Evolutionary conservation across 1,140 invertebrate species (phyloP).

Genomic region (Aphaenogaster ashmeadi): DNA sequence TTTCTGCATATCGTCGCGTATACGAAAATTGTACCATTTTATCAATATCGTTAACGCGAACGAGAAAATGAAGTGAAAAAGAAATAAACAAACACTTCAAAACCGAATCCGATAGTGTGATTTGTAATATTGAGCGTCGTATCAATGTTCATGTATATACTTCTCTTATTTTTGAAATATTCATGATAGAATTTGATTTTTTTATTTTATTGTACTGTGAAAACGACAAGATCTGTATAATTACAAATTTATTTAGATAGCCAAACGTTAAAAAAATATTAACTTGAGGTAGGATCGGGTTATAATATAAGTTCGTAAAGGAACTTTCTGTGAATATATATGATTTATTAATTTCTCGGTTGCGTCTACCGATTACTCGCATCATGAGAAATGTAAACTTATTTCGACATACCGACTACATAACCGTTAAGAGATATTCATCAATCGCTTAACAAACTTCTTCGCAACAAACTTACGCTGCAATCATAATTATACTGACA

Average conservation of each 20-base stretch:
- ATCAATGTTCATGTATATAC: not conserved
- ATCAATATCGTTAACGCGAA: not conserved
- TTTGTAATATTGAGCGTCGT: not conserved
- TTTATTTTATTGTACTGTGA: not conserved
- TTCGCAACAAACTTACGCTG: constrained; percentile 29
- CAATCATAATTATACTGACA: constrained; percentile 39
- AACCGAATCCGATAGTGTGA: not conserved
- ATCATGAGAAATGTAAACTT: not conserved
- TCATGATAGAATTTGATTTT: not conserved
- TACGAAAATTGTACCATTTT: not conserved
- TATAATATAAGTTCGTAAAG: not conserved
- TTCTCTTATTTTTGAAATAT: not conserved
- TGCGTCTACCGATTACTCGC: not conserved
- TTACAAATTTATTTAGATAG: not conserved
- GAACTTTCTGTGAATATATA: not conserved
- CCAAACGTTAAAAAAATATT: not conserved
- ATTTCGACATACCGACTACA: not conserved
- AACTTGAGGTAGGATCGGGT: not conserved
- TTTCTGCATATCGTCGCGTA: constrained; percentile 12
- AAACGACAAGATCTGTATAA: not conserved
- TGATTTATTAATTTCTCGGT: constrained; percentile 10
- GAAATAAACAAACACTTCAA: not conserved
- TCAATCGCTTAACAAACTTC: constrained; percentile 45
- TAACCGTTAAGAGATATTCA: constrained; percentile 49
- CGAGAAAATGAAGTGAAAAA: not conserved